These are phyloP conservation scores for Oreochromis mossambicus DNA, from an alignment of 2,797 vertebrate genomes.

Conservation along the genomic window DNA sequence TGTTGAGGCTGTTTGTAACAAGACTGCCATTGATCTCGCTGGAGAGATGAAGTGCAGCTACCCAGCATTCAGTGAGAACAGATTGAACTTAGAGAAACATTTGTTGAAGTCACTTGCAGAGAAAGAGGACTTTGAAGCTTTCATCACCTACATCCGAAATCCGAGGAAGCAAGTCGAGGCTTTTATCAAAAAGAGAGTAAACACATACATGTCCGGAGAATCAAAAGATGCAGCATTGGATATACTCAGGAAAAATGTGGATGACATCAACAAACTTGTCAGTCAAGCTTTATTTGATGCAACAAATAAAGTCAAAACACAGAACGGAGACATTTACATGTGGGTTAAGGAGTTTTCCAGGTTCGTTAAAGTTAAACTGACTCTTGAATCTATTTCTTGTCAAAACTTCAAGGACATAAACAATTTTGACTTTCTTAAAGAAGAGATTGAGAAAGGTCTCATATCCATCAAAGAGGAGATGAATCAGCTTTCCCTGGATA, in stretches of 20 bases:
- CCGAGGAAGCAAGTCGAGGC: no score
- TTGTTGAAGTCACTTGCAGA: no score
- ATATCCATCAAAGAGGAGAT: not conserved
- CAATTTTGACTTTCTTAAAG: slow-evolving; percentile 21
- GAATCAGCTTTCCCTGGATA: not conserved
- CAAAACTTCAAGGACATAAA: slow-evolving; percentile 34
- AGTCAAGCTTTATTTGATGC: no score
- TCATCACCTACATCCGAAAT: no score
- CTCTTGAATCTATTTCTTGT: slow-evolving; percentile 21
- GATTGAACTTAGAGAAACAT: no score
- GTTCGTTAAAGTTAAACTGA: not conserved
- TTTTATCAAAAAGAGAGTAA: fast-evolving
- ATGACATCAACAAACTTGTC: fast-evolving
- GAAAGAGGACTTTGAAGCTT: no score
- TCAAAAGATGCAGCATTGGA: fast-evolving
- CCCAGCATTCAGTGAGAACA: fast-evolving
- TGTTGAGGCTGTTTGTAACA: fast-evolving
- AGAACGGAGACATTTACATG: no score
- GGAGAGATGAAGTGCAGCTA: fast-evolving
- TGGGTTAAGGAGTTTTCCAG: no score
- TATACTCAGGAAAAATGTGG: no score
- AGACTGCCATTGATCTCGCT: fast-evolving
- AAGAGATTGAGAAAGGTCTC: slow-evolving; percentile 3
- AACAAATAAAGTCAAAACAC: no score
- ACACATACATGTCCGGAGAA: no score